Conservation (phyloP, 2,888 invertebrate genomes). For the Hyposoter didymator region DNA sequence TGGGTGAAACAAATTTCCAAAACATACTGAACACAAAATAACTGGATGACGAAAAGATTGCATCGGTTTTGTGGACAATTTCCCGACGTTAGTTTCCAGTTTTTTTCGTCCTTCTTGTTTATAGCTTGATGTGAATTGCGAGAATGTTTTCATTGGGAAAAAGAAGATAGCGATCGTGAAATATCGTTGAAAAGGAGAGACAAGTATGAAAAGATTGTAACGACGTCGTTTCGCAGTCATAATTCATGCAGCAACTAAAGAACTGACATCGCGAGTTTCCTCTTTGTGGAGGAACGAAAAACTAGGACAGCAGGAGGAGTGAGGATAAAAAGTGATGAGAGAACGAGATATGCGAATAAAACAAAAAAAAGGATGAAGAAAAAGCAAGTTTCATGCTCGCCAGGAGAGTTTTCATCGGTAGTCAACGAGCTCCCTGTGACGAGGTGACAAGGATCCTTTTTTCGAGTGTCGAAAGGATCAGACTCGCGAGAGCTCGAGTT, state of each 20-base stretch:
- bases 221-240: constrained; percentile 8
- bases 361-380: background rate
- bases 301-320: constrained; percentile 36
- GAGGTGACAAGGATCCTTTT: constrained; percentile 36
- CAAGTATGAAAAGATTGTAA: constrained; percentile 18
- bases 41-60: background rate
- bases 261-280: constrained; percentile 14
- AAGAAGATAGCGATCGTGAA: background rate
- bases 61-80: background rate
- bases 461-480: constrained; percentile 37
- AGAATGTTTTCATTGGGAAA: background rate
- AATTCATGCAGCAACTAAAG: constrained; percentile 46
- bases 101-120: background rate
- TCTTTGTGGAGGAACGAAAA: constrained; percentile 40
- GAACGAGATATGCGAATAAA: background rate
- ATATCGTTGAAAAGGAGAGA: background rate
- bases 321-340: background rate
- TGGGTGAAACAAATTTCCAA: background rate
- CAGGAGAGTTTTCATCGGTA: constrained; percentile 29
- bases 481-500: constrained; percentile 1
- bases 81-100: background rate
- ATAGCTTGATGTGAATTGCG: background rate
- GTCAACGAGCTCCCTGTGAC: constrained; percentile 31
- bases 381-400: constrained; percentile 29
- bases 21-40: background rate